phyloP scores from a whole-genome alignment of 1,140 invertebrate genomes.

The Leptoteleia sp. region DNA sequence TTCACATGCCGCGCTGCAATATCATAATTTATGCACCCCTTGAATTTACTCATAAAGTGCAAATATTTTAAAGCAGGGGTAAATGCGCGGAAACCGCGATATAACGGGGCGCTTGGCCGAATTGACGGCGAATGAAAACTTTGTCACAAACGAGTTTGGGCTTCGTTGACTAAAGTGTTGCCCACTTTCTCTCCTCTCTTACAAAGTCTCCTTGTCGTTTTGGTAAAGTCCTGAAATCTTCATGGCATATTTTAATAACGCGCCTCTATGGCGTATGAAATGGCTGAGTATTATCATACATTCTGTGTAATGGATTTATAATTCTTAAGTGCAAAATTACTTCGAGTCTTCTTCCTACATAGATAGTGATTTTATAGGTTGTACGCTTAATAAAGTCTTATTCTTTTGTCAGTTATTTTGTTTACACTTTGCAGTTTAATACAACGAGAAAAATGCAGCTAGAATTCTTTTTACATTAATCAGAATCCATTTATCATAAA shows the following conservation, averaged over 20 bases:
- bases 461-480: too few relatives aligned
- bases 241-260: conserved; percentile 46
- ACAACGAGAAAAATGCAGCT: too few relatives aligned
- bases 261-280: conserved; percentile 31
- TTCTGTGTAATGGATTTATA: conserved; percentile 30
- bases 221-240: conserved; percentile 58
- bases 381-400: too few relatives aligned
- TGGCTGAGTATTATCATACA: conserved; percentile 19
- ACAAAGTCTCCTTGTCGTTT: conserved; percentile 48
- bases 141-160: conserved; percentile 49
- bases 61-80: conserved; percentile 77
- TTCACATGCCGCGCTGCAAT: conserved; percentile 48
- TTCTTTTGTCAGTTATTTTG: too few relatives aligned
- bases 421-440: too few relatives aligned
- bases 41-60: conserved; percentile 72
- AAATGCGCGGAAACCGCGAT: conserved; percentile 71
- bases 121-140: conserved; percentile 63
- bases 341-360: conserved; percentile 7
- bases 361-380: too few relatives aligned
- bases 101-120: conserved; percentile 50
- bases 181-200: too few relatives aligned
- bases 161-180: conserved; percentile 62
- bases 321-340: conserved; percentile 17
- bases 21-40: conserved; percentile 77
- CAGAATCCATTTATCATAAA: too few relatives aligned